phyloP scores from a whole-genome alignment of 1,140 invertebrate species.

The Paralvinella palmiformis region DNA sequence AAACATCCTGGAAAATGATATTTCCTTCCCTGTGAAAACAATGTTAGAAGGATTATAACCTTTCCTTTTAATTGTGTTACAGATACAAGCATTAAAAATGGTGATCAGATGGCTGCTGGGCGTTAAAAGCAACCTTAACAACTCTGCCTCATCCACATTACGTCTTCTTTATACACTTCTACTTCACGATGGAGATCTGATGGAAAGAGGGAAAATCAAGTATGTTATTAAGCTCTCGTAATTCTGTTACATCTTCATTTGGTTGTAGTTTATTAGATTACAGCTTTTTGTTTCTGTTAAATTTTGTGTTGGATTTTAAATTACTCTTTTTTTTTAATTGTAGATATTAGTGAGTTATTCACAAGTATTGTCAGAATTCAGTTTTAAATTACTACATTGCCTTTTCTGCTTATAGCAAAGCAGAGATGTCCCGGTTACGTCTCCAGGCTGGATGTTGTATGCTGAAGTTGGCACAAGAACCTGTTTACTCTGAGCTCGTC shows the following conservation, averaged over 20 bases:
- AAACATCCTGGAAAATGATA: no score
- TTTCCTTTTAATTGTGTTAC: conserved; percentile 9
- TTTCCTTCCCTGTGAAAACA: no score
- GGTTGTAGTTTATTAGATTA: no score
- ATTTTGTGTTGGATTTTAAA: no score
- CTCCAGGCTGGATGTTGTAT: conserved; percentile 88
- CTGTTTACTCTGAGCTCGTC: conserved; percentile 89
- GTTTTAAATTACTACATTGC: conserved; percentile 1
- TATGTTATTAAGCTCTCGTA: no score
- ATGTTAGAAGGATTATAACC: no score
- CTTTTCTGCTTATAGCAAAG: conserved; percentile 58
- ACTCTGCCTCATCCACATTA: conserved; percentile 89
- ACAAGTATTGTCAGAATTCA: neutral
- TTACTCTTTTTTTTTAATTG: no score
- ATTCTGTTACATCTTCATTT: no score
- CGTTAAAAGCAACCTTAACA: conserved; percentile 71
- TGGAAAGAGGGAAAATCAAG: conserved; percentile 57
- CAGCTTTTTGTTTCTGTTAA: no score
- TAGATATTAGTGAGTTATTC: no score
- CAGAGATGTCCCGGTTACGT: conserved; percentile 88
- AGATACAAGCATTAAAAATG: conserved; percentile 83
- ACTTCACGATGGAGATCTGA: conserved; percentile 78
- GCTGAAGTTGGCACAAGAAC: conserved; percentile 93
- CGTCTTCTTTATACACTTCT: conserved; percentile 85
- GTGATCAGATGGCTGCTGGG: conserved; percentile 94